phyloP scores from a whole-genome alignment of 1,140 invertebrate species.

The Oreohelix idahoensis region DNA sequence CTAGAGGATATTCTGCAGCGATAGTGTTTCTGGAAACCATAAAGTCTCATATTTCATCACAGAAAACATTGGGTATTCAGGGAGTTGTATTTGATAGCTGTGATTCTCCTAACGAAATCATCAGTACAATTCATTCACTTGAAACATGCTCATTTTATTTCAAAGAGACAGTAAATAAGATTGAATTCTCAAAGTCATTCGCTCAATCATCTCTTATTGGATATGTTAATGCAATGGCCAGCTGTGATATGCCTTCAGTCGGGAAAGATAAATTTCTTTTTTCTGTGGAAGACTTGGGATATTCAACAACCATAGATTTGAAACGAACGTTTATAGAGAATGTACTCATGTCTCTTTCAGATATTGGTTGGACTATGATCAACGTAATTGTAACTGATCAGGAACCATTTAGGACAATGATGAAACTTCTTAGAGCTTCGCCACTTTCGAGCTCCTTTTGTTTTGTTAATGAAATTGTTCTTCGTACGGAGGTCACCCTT shows the following conservation, averaged over 20 bases:
- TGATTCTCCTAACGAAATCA: not conserved
- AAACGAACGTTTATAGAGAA: not conserved
- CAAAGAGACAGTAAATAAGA: not conserved
- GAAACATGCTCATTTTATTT: slow-evolving; percentile 37
- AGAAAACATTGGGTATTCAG: slow-evolving; percentile 25
- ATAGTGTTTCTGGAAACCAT: slow-evolving; percentile 41
- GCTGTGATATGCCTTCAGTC: not conserved
- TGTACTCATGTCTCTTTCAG: not conserved
- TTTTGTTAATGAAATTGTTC: slow-evolving; percentile 14
- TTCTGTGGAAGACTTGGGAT: not conserved
- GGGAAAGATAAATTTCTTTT: not conserved
- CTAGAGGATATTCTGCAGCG: slow-evolving; percentile 34
- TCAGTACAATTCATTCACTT: slow-evolving; percentile 13
- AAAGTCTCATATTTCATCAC: not conserved
- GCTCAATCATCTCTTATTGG: not conserved
- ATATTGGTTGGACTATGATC: slow-evolving; percentile 41
- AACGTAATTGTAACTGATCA: slow-evolving; percentile 30
- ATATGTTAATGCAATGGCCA: not conserved
- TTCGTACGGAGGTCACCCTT: slow-evolving; percentile 39
- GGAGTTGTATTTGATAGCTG: slow-evolving; percentile 53
- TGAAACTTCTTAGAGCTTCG: not conserved
- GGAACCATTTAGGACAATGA: not conserved
- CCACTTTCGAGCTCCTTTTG: slow-evolving; percentile 1
- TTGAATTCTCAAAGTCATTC: not conserved
- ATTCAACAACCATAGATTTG: not conserved